A percentile compares a stretch with the other conserved stretches of the same genome.
These are phyloP conservation scores for Drepana arcuata DNA, from an alignment of 1,140 invertebrate species.

Conservation along the genomic window DNA sequence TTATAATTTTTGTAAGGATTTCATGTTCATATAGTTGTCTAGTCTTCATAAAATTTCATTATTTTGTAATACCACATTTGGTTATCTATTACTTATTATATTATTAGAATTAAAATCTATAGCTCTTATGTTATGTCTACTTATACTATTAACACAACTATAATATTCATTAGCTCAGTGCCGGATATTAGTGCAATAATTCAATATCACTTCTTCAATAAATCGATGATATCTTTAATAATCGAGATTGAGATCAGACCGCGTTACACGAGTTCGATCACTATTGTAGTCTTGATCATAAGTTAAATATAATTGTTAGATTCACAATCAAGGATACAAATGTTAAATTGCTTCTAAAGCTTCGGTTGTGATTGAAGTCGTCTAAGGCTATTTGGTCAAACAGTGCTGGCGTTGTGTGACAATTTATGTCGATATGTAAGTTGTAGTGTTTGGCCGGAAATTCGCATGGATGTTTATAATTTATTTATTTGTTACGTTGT, in stretches of 20 bases:
- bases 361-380: conserved; percentile 7
- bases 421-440: conserved; percentile 43
- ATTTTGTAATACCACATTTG: conserved; percentile 52
- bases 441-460: conserved; percentile 61
- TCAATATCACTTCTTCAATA: conserved; percentile 12
- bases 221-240: no score
- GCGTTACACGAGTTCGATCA: conserved; percentile 6
- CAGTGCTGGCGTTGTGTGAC: conserved; percentile 47
- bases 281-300: conserved; percentile 2
- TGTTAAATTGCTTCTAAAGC: conserved; percentile 7
- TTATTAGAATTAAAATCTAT: conserved; percentile 26
- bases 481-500: conserved; percentile 63
- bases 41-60: conserved; percentile 68
- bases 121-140: conserved; percentile 20
- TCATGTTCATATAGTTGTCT: conserved; percentile 69
- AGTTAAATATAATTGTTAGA: conserved; percentile 3
- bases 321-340: no score
- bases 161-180: conserved; percentile 20
- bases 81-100: conserved; percentile 28
- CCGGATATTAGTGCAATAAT: conserved; percentile 18
- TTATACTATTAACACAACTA: conserved; percentile 10
- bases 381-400: conserved; percentile 13
- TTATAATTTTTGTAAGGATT: conserved; percentile 63
- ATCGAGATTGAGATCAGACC: conserved; percentile 4
- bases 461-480: conserved; percentile 62